Evolutionary conservation across 2,797 vertebrate species (phyloP), one percentile per base, ranked within the genome.

Genomic region (Cheirogaleus major): DNA sequence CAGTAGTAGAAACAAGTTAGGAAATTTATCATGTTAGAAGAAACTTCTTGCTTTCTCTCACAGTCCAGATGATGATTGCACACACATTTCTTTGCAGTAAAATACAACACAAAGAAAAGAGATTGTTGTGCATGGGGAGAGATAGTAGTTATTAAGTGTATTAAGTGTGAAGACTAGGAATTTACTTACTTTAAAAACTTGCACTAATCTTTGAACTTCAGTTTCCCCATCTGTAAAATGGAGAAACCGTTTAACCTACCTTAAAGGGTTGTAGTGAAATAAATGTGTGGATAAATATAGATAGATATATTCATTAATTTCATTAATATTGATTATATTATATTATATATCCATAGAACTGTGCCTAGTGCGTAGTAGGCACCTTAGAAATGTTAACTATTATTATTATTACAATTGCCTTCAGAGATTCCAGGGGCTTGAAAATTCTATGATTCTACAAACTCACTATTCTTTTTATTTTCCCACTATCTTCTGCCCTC

Each of bases 401-500:
- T 75, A 5, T 61, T 78, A 27, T 61, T 76, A 59, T 63, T 57
- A 45, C 1, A 20, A 4, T 25, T 67, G 9, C 67, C 55, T 85
- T 92, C 43, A 78, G 35, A 48, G 8, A 9, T 79, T 94, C 18
- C 12, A 63, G 10, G 23, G n/a, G 1, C 15, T 91, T 86, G 43
- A 61, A 76, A 93, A 45, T 72, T 61, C 25, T 89, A 12, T 35
- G 13, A 20, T 70, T 82, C 10, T 75, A n/a, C 73, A 91, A 93
- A 91, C 41, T 7, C 45, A 69, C 11, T 59, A 0, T 38, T 65
- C 10, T 4, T 35, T 48, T 17, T 25, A 78, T 69, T 52, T n/a
- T 13, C 15, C 6, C 48, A 11, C 30, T 7, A 1, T 79, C 93
- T 92, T 59, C 84, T 97, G 91, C 97, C 97, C 95, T 95, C 97